phyloP scores from a whole-genome alignment of 1,140 invertebrate species.

The Drosophila saltans region DNA sequence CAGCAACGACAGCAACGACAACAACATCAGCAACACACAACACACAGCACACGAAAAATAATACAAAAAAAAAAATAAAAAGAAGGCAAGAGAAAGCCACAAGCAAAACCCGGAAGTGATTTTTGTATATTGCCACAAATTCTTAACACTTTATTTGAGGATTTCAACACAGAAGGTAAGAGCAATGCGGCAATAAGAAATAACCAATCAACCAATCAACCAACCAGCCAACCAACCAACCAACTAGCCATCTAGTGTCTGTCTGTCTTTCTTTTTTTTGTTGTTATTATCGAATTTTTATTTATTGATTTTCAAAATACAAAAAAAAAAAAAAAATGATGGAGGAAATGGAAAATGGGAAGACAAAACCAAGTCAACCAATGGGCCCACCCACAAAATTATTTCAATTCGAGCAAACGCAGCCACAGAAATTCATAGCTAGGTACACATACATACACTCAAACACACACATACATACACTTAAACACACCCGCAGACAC shows the following conservation, averaged over 20 bases:
- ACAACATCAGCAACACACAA: background rate
- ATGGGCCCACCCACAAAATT: slow-evolving; percentile 37
- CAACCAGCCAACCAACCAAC: background rate
- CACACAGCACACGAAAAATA: slow-evolving; percentile 2
- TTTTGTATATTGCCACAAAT: slow-evolving; percentile 54
- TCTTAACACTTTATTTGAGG: slow-evolving; percentile 17
- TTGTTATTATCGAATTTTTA: slow-evolving; percentile 8
- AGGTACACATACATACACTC: slow-evolving; percentile 33
- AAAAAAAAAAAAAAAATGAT: background rate
- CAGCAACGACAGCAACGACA: background rate
- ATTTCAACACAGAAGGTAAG: slow-evolving; percentile 7
- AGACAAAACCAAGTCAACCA: background rate
- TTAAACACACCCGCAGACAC: slow-evolving; percentile 9
- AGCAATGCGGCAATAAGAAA: background rate
- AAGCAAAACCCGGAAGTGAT: slow-evolving; percentile 61
- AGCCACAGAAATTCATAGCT: slow-evolving; percentile 52
- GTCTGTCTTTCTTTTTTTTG: background rate
- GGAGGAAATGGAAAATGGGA: background rate
- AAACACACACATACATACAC: slow-evolving; percentile 20
- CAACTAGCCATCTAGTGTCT: no score
- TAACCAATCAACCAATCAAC: no score
- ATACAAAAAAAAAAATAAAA: background rate
- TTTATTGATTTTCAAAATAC: slow-evolving; percentile 4
- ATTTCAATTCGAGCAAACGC: slow-evolving; percentile 41
- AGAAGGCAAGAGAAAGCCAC: background rate